phyloP scores from a whole-genome alignment of 2,888 invertebrate genomes.

The Lepidocyrtinus sp. region DNA sequence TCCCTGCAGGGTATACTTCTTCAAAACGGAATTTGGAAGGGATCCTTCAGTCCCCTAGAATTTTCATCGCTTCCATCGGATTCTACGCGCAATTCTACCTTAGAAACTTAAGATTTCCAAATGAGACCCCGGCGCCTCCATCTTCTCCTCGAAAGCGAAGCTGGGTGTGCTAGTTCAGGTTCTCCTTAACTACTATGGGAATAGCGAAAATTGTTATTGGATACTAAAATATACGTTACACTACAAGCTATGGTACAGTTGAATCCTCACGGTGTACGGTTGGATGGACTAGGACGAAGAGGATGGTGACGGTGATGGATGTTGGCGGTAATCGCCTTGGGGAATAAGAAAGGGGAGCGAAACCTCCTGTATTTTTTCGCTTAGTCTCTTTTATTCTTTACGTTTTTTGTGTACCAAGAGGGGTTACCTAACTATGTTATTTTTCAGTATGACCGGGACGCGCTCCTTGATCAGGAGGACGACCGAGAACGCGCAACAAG shows the following conservation, averaged over 20 bases:
- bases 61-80: background rate
- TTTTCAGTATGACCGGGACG: constrained; percentile 36
- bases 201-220: constrained; percentile 22
- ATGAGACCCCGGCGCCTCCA: constrained; percentile 1
- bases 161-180: background rate
- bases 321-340: constrained; percentile 62
- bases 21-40: constrained; percentile 3
- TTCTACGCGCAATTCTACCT: constrained; percentile 23
- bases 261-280: background rate
- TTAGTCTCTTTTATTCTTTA: constrained; percentile 21
- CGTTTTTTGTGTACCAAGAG: constrained; percentile 20
- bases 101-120: background rate
- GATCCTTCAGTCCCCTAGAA: constrained; percentile 26
- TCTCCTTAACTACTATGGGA: constrained; percentile 22
- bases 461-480: constrained; percentile 36
- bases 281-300: constrained; percentile 25
- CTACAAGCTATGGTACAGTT: background rate
- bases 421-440: constrained; percentile 45
- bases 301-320: constrained; percentile 33
- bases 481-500: constrained; percentile 42
- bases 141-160: constrained; percentile 1
- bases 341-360: constrained; percentile 56
- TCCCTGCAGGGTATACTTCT: constrained; percentile 55
- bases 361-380: constrained; percentile 39
- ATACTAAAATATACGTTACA: constrained; percentile 10